phyloP scores from a whole-genome alignment of 2,113 vertebrate species.

The Eubucco bourcierii region DNA sequence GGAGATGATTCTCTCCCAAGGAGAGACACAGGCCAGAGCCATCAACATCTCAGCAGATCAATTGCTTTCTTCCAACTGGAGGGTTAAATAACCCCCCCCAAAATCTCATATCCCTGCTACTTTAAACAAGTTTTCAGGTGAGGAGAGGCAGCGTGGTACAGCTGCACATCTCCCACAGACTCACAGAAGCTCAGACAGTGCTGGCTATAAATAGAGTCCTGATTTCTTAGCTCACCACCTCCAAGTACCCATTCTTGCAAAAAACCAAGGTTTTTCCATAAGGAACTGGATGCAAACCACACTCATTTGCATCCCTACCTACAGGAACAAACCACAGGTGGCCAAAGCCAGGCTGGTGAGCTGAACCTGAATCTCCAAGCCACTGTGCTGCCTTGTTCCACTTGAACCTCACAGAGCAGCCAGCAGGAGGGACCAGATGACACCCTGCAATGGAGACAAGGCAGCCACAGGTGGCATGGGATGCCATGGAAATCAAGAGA shows the following conservation, averaged over 20 bases:
- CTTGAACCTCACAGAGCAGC: too few relatives aligned
- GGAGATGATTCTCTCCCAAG: neutral
- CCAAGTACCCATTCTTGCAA: neutral
- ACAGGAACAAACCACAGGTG: neutral
- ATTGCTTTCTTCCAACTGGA: neutral
- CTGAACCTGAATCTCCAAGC: neutral
- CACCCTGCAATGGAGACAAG: neutral
- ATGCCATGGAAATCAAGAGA: neutral
- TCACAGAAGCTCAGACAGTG: neutral
- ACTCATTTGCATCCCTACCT: neutral
- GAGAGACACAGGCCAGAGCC: neutral
- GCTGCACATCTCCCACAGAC: neutral
- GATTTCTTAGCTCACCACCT: neutral
- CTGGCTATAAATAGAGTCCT: neutral
- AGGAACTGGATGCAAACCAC: neutral
- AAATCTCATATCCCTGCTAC: neutral
- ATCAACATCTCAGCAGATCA: neutral
- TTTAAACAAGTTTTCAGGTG: neutral
- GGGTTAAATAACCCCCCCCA: neutral
- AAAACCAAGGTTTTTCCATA: neutral
- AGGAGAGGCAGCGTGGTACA: neutral
- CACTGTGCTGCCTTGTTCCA: neutral
- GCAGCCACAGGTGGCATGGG: accelerated
- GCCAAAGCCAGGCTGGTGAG: neutral
- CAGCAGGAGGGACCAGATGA: neutral